Base-by-base conservation (phyloP, 2,888 invertebrate genomes). In the Coenonympha arcania region DNA sequence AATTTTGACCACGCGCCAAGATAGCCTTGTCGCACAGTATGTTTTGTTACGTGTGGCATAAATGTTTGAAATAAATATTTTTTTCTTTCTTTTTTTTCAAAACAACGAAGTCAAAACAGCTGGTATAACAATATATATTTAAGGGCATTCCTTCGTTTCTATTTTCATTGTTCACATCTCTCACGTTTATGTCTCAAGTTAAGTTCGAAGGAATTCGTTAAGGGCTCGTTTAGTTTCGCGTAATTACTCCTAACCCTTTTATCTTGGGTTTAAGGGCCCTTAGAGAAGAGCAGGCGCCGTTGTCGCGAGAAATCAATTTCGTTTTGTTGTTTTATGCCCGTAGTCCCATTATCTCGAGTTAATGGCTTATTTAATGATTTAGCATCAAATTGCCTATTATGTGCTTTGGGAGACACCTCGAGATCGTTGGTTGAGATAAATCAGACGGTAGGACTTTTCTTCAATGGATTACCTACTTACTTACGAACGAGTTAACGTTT, bases 281-380 rank as follows among this genome's bases (percentile, higher is more conserved):
- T 13, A 31, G 5, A 15, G 22, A 15, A 5, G 41, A 41, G 18
- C 41, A 41, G 33, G 22, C 43, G 33, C 15, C 43, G 43, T 43
- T 22, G 43, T 43, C 43, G 43, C 31, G 19, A 20, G 30, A 22
- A 43, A 43, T 43, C 43, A 43, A 43, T 43, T 43, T 43, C 19
- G 43, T 43, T 43, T 31, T 43, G 43, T 43, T 43, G 43, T 43
- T 43, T 43, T 43, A 43, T 31, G 30, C 43, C 18, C 40, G 43
- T 31, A 43, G 22, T 43, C 43, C 43, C 13, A 22, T 43, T 43
- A 13, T 22, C 31, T 33, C 31, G 43, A 31, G 31, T 43, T 43
- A 33, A 43, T 43, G 43, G 43, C 31, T 43, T 43, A 43, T 43
- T 43, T 43, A 43, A 43, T 20, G 43, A 22, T 33, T 43, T 6